Evolutionary conservation across 2,113 vertebrate genomes (phyloP), one percentile per base, ranked within the genome.

Genomic region (Semnornis frantzii): DNA sequence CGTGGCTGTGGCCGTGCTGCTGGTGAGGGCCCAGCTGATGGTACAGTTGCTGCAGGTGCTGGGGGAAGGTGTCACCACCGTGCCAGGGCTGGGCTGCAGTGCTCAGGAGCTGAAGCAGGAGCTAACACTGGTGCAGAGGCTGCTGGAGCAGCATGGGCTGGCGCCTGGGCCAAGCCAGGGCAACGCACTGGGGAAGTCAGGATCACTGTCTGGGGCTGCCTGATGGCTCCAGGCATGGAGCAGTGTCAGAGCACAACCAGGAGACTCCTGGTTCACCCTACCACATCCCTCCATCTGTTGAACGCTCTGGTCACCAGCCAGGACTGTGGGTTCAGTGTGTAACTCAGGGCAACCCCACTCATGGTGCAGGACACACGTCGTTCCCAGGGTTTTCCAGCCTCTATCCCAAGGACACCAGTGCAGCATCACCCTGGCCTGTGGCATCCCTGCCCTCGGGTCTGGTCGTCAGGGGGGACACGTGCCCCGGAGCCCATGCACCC

Each of bases 61-160:
- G 25, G 82, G 94, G 37, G 85, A 90, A 30, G 24, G 82, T 7
- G 90, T 39, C 44, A 27, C 17, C 1, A 0, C 65, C 0, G 0
- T 34, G 20, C 42, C n/a, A 12, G 75, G 70, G 25, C 63, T 96
- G 59, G 71, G 88, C 16, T 93, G 79, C 50, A 59, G 97, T 25
- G 84, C 80, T 25, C 93, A 73, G 37, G 91, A 93, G 6, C 58
- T 98, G 89, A 96, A 91, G 21, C 33, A 50, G 37, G 95, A 96
- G 62, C 78, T 98, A 12, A 74, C 62, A 44, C 85, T 96, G 18
- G 85, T 97, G 27, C 96, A 97, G 63, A 48, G 21, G 31, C 70
- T 96, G 57, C 97, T 98, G 42, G 34, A 39, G 3, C 75, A 90
- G 48, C 96, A 96, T 0, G 98, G 98, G 48, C 91, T 98, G 92